Percentiles rank a stretch among this genome's conserved stretches.
Conservation (phyloP, 2,113 vertebrate genomes). For the Heterotilapia buettikoferi region DNA sequence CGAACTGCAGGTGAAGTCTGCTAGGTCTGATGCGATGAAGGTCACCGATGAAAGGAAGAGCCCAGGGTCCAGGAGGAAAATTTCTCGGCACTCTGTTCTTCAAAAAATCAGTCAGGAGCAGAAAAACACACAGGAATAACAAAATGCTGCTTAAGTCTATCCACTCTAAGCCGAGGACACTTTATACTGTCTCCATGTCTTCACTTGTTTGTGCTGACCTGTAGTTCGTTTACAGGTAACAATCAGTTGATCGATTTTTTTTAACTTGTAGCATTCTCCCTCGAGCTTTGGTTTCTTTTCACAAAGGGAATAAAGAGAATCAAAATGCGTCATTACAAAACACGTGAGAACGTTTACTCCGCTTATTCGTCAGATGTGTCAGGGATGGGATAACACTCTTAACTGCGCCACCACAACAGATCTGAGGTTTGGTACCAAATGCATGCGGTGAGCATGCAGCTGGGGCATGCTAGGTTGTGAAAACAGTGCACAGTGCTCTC, state of each 20-base stretch:
- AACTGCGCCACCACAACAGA: background rate
- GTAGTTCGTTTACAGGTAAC: background rate
- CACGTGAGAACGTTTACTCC: background rate
- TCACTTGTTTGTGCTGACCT: background rate
- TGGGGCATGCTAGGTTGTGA: background rate
- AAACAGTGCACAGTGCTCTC: background rate
- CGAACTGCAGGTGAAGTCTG: background rate
- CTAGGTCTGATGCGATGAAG: background rate
- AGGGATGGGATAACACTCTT: background rate
- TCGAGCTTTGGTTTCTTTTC: background rate
- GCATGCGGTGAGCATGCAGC: background rate
- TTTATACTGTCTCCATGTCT: background rate
- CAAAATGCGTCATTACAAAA: background rate
- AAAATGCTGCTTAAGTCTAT: conserved; percentile 41
- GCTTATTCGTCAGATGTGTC: background rate
- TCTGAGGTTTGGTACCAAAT: background rate
- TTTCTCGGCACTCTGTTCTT: conserved; percentile 42
- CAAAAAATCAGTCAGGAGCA: conserved; percentile 53
- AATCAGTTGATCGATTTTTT: background rate
- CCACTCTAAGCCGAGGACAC: background rate
- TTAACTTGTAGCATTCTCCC: background rate
- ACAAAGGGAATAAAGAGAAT: background rate
- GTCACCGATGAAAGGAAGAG: background rate
- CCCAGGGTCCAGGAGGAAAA: conserved; percentile 71
- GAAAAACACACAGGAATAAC: conserved; percentile 57